Percentiles rank a stretch among this genome's conserved stretches.
Evolutionary conservation across 1,140 invertebrate species (phyloP).

Genomic region (Solen grandis): DNA sequence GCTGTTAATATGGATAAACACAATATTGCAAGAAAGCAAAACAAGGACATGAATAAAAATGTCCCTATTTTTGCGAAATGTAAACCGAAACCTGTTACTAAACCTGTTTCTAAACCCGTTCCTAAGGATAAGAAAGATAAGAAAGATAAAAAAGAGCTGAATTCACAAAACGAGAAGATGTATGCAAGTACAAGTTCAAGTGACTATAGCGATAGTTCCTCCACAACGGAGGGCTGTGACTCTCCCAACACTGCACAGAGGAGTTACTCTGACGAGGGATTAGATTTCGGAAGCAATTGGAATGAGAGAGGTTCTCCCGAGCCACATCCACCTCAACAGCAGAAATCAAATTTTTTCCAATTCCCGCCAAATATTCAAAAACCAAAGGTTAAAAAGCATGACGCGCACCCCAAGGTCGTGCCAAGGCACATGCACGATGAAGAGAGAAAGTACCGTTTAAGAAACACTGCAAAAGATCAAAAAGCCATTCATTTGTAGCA

Average conservation of each 20-base stretch:
- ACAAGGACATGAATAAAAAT: not conserved
- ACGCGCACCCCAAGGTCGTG: not conserved
- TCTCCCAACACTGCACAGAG: constrained; percentile 25
- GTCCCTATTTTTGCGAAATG: too few relatives aligned
- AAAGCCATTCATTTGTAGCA: not conserved
- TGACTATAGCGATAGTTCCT: constrained; percentile 29
- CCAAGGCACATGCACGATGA: not conserved
- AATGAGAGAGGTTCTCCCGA: constrained; percentile 63
- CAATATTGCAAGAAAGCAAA: not conserved
- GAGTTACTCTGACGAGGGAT: not conserved
- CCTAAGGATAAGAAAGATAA: not conserved
- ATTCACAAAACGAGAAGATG: not conserved
- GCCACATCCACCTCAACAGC: constrained; percentile 4
- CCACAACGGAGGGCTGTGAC: constrained; percentile 49
- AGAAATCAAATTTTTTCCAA: not conserved
- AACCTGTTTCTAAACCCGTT: not conserved
- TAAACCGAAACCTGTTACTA: constrained; percentile 27
- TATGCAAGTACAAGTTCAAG: constrained; percentile 22
- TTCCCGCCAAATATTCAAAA: not conserved
- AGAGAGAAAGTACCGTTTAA: not conserved
- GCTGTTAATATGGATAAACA: not conserved
- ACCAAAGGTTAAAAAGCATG: not conserved
- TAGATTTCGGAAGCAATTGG: constrained; percentile 40
- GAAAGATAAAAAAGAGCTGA: not conserved
- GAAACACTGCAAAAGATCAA: not conserved